Evolutionary conservation across 2,113 vertebrate species (phyloP), one percentile per base, ranked within the genome.

Genomic region (Gymnorhina tibicen): DNA sequence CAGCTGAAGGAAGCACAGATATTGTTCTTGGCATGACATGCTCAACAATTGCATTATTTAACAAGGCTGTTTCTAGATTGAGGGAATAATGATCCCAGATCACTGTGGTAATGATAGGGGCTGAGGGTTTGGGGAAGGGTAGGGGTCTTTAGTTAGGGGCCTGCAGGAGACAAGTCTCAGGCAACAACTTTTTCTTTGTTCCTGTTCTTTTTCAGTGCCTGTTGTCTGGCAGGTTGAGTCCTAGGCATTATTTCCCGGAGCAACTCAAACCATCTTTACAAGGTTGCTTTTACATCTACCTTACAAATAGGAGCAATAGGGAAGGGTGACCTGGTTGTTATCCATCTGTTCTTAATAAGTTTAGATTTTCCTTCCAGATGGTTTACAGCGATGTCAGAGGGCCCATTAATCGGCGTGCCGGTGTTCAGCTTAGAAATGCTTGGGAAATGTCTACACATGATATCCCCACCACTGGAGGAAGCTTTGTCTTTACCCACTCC

Each of bases 271-370:
- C 35, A 15, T 62, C 42, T 95, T 75, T 89, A 60, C 69, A 81
- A 63, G 47, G 37, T 84, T 86, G 39, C 63, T 77, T 93, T 92
- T 86, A 74, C 30, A 53, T 86, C 50, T 80, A 80, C 37, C 37
- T 89, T 91, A 63, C 60, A 84, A 87, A 72, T 52, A 86, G 23
- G 24, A 92, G 47, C 89, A 89, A 28, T 39, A 86, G 41, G 41
- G 49, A 89, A 81, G 35, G 30, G 47, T 95, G 83, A 74, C 21
- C 68, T 95, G 52, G 27, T 63, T 93, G 60, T 87, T 78, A 82
- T 16, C 89, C 86, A 92, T 81, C 86, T 96, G 95, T 87, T 95
- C 76, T 81, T 92, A 93, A 95, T 92, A 92, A 91, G 47, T 37
- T 72, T 52, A 75, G 64, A 75, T 89, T 91, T 92, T 85, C 64